Evolutionary conservation across 2,797 vertebrate genomes (phyloP).

Genomic region (Naso thynnoides): DNA sequence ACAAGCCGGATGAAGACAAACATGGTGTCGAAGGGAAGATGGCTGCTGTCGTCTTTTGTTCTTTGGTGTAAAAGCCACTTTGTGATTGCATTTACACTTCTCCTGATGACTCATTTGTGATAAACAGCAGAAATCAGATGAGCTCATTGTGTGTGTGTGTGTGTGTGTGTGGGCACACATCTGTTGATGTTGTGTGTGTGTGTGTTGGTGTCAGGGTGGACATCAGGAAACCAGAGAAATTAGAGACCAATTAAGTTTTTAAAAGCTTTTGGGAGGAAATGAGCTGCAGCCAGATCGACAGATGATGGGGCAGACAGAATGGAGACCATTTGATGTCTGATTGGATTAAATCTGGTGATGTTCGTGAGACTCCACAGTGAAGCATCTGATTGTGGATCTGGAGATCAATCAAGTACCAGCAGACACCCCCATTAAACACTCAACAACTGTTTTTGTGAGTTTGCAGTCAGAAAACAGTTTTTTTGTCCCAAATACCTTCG

Average conservation of each 20-base stretch:
- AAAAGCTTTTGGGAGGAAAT: conserved; percentile 83
- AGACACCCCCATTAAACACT: not conserved
- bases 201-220: conserved; percentile 53
- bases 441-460: not conserved
- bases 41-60: not conserved
- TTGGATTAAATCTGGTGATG: conserved; percentile 66
- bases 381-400: not conserved
- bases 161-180: not conserved
- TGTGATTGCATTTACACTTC: conserved; percentile 27
- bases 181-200: not conserved
- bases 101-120: conserved; percentile 54
- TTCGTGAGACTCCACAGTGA: conserved; percentile 38
- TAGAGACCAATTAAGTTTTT: conserved; percentile 74
- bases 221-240: conserved; percentile 74
- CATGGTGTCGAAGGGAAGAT: not conserved
- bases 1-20: not conserved
- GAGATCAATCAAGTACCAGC: conserved; percentile 5
- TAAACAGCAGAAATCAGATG: conserved; percentile 52
- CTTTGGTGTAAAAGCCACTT: conserved; percentile 9
- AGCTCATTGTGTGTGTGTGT: conserved; percentile 48
- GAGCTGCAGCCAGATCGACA: conserved; percentile 60
- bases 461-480: too few relatives aligned
- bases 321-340: conserved; percentile 61
- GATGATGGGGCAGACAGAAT: conserved; percentile 63
- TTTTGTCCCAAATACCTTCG: not conserved